Evolutionary conservation across 2,113 vertebrate genomes (phyloP).

Genomic region (Bujurquina vittata): DNA sequence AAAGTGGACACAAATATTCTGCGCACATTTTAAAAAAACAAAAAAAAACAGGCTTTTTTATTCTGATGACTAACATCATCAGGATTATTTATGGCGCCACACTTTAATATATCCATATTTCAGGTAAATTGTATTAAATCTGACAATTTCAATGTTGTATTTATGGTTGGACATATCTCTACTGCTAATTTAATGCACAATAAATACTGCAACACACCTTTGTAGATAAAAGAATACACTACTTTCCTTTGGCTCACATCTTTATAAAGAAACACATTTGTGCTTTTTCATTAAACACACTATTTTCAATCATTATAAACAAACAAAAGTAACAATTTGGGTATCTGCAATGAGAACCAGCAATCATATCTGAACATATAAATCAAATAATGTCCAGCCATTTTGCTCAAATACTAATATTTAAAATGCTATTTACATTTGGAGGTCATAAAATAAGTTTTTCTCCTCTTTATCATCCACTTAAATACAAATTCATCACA

Average conservation of each 20-base stretch:
- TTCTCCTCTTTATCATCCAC: background rate
- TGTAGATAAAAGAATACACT: background rate
- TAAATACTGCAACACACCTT: fast-evolving
- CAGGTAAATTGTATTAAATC: no score
- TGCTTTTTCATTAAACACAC: no score
- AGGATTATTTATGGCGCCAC: no score
- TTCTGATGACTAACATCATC: no score
- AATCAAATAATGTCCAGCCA: background rate
- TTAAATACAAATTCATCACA: background rate
- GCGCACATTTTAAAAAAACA: background rate
- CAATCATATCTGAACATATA: background rate
- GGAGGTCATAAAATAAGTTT: background rate
- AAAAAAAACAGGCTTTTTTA: background rate
- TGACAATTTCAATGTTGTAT: background rate
- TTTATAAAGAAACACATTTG: background rate
- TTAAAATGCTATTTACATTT: background rate
- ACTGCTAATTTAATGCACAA: background rate
- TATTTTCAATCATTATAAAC: no score
- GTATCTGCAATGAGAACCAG: background rate
- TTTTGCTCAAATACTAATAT: background rate
- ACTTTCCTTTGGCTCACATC: background rate
- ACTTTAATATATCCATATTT: no score
- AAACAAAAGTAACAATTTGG: no score
- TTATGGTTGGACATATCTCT: background rate
- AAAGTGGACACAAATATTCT: background rate